A percentile compares a stretch with the other conserved stretches of the same genome.
Evolutionary conservation across 2,113 vertebrate species (phyloP).

Genomic region (Gorsachius goisagi): DNA sequence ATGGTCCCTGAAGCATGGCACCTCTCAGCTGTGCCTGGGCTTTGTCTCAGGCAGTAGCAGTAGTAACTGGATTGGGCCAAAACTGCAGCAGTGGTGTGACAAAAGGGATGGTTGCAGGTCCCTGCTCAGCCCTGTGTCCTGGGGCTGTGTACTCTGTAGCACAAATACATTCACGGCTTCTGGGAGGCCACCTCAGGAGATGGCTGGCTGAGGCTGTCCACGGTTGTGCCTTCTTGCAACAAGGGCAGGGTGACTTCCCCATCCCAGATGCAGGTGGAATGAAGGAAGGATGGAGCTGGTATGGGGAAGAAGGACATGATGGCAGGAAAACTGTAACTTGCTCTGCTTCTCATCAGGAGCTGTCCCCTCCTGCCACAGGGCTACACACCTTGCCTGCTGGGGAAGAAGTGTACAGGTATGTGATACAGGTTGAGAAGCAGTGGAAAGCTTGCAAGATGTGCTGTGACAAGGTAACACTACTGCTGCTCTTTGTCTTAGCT

Average conservation of each 20-base stretch:
- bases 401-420: not conserved
- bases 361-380: not conserved
- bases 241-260: not conserved
- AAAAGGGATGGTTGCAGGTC: not conserved
- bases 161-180: not conserved
- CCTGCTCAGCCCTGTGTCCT: not conserved
- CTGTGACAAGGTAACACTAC: not conserved
- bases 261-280: not conserved
- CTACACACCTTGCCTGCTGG: not conserved
- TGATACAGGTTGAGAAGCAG: not conserved
- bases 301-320: not conserved
- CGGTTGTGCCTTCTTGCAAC: not conserved
- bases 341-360: not conserved
- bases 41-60: not conserved
- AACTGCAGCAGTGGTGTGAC: not conserved
- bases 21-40: not conserved
- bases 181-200: not conserved
- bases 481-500: conserved; percentile 14
- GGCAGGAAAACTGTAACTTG: not conserved
- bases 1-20: not conserved
- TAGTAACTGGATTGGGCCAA: not conserved
- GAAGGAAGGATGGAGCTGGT: not conserved
- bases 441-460: not conserved
- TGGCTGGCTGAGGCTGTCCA: not conserved
- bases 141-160: not conserved